phyloP scores from a whole-genome alignment of 1,140 invertebrate species.

The Calosoma granatense region DNA sequence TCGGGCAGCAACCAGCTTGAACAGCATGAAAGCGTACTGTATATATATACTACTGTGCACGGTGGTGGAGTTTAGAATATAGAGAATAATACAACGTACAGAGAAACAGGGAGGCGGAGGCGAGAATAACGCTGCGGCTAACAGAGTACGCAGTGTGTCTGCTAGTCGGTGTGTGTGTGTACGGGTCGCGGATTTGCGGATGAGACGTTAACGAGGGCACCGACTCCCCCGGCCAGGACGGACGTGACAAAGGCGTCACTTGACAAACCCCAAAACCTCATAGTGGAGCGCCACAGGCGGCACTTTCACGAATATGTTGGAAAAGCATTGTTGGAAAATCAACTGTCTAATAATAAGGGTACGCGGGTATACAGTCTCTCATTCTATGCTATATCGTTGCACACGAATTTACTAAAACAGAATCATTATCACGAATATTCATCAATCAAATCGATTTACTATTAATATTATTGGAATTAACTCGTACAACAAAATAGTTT shows the following conservation, averaged over 20 bases:
- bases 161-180: not conserved
- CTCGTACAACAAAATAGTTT: too few relatives aligned
- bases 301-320: not conserved
- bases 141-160: too few relatives aligned
- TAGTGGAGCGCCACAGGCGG: not conserved
- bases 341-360: not conserved
- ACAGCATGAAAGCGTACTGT: too few relatives aligned
- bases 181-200: not conserved
- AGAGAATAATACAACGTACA: not conserved
- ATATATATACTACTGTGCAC: too few relatives aligned
- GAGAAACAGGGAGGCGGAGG: not conserved
- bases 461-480: too few relatives aligned
- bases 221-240: not conserved
- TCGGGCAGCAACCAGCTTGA: too few relatives aligned
- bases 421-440: too few relatives aligned
- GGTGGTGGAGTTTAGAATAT: too few relatives aligned
- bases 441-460: too few relatives aligned
- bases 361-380: too few relatives aligned
- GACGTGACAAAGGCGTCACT: conserved; percentile 1
- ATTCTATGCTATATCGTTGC: too few relatives aligned
- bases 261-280: conserved; percentile 1
- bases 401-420: too few relatives aligned
- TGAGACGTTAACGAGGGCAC: not conserved
- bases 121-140: not conserved
- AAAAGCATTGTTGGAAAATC: not conserved